Percentiles rank a stretch among this genome's conserved stretches.
phyloP scores from a whole-genome alignment of 2,113 vertebrate genomes.

The Gopherus flavomarginatus region DNA sequence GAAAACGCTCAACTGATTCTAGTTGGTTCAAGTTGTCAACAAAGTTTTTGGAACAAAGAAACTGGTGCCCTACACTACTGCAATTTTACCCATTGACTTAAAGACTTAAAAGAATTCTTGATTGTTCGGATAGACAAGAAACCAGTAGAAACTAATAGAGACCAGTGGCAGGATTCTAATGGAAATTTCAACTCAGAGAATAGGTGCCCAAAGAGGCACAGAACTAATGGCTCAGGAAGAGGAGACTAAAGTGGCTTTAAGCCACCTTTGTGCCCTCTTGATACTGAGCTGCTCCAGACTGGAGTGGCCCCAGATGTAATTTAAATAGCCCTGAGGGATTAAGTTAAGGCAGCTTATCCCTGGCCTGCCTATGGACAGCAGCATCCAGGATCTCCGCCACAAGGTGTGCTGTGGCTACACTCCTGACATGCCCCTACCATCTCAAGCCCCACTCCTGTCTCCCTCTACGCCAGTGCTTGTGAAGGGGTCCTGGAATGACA shows the following conservation, averaged over 20 bases:
- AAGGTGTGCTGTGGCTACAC: background rate
- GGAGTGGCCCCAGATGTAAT: background rate
- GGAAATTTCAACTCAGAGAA: background rate
- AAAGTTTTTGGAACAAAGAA: background rate
- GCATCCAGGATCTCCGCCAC: background rate
- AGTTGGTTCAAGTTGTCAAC: background rate
- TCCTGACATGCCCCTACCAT: background rate
- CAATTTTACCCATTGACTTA: background rate
- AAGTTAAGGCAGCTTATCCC: background rate
- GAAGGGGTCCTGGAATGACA: background rate
- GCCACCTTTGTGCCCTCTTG: background rate
- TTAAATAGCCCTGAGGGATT: background rate
- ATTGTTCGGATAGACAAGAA: background rate
- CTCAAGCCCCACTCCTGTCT: background rate
- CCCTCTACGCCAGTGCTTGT: background rate
- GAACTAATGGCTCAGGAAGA: background rate
- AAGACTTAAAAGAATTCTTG: slow-evolving; percentile 5
- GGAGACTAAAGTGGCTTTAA: background rate
- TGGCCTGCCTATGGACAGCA: background rate
- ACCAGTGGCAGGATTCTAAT: background rate
- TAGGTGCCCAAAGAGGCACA: background rate
- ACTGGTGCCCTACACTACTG: background rate
- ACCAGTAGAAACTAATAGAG: background rate
- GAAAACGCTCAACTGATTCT: slow-evolving; percentile 1
- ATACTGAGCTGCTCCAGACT: background rate